These are phyloP conservation scores for Eupeodes latifasciatus DNA, from an alignment of 2,888 invertebrate genomes.

Conservation along the genomic window DNA sequence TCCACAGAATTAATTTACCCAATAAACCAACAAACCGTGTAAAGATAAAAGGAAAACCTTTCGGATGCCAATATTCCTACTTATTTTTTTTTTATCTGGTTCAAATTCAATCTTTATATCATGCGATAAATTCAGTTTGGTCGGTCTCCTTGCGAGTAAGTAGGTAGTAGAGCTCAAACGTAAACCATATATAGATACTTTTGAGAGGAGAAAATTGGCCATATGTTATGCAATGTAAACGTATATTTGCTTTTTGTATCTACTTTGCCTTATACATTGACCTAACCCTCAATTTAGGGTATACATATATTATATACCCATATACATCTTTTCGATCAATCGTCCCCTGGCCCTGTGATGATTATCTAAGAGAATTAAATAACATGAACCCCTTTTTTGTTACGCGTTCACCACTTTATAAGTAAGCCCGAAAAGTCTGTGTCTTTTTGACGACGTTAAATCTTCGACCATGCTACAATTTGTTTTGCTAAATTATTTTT, in stretches of 20 bases:
- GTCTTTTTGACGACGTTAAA: conserved; percentile 28
- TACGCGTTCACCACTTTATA: conserved; percentile 3
- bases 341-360: conserved; percentile 34
- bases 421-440: conserved; percentile 23
- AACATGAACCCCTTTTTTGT: conserved; percentile 58
- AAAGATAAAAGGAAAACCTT: conserved; percentile 45
- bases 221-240: conserved; percentile 72
- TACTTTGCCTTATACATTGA: conserved; percentile 59
- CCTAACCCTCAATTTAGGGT: conserved; percentile 38
- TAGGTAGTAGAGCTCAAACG: background rate
- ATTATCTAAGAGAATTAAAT: conserved; percentile 64
- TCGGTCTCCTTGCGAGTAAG: background rate
- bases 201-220: conserved; percentile 68
- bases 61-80: conserved; percentile 17
- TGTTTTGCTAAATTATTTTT: conserved; percentile 70
- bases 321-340: conserved; percentile 13
- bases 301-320: background rate
- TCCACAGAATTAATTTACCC: conserved; percentile 65
- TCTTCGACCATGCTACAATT: conserved; percentile 51
- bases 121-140: conserved; percentile 32
- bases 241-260: conserved; percentile 67
- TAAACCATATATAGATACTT: conserved; percentile 13
- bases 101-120: conserved; percentile 39
- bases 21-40: conserved; percentile 67
- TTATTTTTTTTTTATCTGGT: background rate